phyloP scores from a whole-genome alignment of 2,888 invertebrate species.

The Lycaena phlaeas region DNA sequence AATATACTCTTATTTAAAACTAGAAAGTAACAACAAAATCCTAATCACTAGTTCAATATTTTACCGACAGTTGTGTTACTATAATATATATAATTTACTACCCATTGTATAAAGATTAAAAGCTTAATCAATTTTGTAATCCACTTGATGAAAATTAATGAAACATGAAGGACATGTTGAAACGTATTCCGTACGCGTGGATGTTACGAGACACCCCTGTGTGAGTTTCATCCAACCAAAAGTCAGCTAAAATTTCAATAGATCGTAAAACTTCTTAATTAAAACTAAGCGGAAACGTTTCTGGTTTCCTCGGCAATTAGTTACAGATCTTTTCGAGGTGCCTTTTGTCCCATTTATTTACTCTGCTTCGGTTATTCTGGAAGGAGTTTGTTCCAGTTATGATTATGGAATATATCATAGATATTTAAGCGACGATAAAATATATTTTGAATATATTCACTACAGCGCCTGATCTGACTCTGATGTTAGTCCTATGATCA shows the following conservation, averaged over 20 bases:
- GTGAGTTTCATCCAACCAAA: background rate
- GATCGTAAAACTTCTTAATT: slow-evolving; percentile 10
- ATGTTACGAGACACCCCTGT: background rate
- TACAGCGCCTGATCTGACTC: too few species aligned
- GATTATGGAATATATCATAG: background rate
- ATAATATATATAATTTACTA: too few species aligned
- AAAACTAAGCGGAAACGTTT: slow-evolving; percentile 8
- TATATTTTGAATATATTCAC: too few species aligned
- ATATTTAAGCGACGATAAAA: too few species aligned
- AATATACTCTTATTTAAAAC: too few species aligned
- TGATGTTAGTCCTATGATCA: too few species aligned
- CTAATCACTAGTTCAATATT: too few species aligned
- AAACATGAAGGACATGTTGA: background rate
- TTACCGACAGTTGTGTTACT: too few species aligned
- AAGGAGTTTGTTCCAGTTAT: background rate
- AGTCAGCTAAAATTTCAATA: slow-evolving; percentile 3
- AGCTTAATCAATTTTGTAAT: too few species aligned
- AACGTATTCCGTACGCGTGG: background rate
- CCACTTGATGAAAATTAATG: background rate
- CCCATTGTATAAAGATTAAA: too few species aligned
- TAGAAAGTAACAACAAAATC: too few species aligned
- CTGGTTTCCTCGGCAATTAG: slow-evolving; percentile 8
- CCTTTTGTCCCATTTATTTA: slow-evolving; percentile 6
- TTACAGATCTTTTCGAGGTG: slow-evolving; percentile 5
- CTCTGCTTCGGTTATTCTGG: slow-evolving; percentile 2